Evolutionary conservation across 2,113 vertebrate species (phyloP).

Genomic region (Laterallus jamaicensis): DNA sequence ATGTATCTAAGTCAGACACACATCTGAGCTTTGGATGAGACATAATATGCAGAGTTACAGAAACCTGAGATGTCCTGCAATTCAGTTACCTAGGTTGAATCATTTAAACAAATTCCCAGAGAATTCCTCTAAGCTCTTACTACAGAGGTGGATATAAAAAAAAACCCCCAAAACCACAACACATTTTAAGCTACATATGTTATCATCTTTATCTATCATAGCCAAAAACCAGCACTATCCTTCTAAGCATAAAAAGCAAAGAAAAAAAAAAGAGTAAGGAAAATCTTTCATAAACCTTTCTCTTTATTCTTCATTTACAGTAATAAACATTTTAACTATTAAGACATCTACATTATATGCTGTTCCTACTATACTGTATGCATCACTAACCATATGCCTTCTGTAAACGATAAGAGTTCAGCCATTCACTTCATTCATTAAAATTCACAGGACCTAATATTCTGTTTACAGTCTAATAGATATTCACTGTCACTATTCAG

Average conservation of each 20-base stretch:
- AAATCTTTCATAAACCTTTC: background rate
- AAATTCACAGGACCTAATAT: slow-evolving; percentile 75
- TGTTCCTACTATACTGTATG: slow-evolving; percentile 9
- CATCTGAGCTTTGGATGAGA: background rate
- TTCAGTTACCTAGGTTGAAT: background rate
- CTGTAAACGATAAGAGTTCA: slow-evolving; percentile 50
- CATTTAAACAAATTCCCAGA: background rate
- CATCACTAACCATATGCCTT: slow-evolving; percentile 51
- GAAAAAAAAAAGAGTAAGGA: background rate
- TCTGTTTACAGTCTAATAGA: slow-evolving; percentile 84
- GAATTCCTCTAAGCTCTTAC: background rate
- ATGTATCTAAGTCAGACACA: background rate
- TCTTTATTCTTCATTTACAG: background rate
- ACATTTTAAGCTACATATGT: background rate
- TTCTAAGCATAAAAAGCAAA: background rate
- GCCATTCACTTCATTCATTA: slow-evolving; percentile 79
- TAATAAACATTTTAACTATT: slow-evolving; percentile 43
- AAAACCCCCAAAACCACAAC: background rate
- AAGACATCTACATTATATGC: slow-evolving; percentile 32
- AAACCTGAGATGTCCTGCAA: background rate
- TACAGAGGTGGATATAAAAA: background rate
- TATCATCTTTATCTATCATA: background rate
- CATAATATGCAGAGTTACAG: background rate
- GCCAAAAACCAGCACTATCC: background rate
- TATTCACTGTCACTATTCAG: slow-evolving; percentile 82